Evolutionary conservation across 2,888 invertebrate genomes (phyloP).

Genomic region (Nemoura dubitans): DNA sequence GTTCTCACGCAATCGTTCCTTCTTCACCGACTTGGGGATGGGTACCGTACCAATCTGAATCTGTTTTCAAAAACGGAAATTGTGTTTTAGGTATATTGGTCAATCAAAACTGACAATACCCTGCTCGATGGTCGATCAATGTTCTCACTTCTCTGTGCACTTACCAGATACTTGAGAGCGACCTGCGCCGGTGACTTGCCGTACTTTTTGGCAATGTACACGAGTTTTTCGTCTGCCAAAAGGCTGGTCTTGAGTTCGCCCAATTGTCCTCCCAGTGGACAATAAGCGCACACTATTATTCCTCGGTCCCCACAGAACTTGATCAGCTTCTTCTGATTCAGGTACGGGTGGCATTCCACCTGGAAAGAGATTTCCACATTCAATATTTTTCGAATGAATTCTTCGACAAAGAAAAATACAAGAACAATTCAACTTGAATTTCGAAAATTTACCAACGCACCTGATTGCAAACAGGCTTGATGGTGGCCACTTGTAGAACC

Average conservation of each 20-base stretch:
- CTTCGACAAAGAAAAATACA: too few relatives aligned
- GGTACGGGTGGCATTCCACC: conserved; percentile 69
- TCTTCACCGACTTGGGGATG: conserved; percentile 60
- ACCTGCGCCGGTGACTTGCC: conserved; percentile 75
- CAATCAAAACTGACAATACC: too few relatives aligned
- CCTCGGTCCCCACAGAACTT: conserved; percentile 71
- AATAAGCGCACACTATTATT: conserved; percentile 78
- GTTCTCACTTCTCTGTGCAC: background rate
- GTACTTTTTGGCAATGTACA: conserved; percentile 71
- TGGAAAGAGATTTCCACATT: background rate
- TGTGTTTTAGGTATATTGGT: too few relatives aligned
- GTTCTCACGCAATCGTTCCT: conserved; percentile 58
- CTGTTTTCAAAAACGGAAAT: conserved; percentile 46
- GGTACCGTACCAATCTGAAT: conserved; percentile 58
- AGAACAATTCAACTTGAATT: too few relatives aligned
- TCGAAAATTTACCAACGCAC: conserved; percentile 56
- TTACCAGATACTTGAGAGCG: conserved; percentile 70
- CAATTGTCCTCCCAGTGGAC: conserved; percentile 79
- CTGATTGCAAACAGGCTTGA: conserved; percentile 75
- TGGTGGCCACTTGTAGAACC: conserved; percentile 67
- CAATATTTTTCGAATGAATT: too few relatives aligned
- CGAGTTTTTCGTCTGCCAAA: conserved; percentile 74
- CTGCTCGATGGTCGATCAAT: too few relatives aligned
- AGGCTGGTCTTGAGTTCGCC: conserved; percentile 74
- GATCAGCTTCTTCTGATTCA: conserved; percentile 75